phyloP scores from a whole-genome alignment of 1,140 invertebrate genomes.

The Meloidogyne floridensis region DNA sequence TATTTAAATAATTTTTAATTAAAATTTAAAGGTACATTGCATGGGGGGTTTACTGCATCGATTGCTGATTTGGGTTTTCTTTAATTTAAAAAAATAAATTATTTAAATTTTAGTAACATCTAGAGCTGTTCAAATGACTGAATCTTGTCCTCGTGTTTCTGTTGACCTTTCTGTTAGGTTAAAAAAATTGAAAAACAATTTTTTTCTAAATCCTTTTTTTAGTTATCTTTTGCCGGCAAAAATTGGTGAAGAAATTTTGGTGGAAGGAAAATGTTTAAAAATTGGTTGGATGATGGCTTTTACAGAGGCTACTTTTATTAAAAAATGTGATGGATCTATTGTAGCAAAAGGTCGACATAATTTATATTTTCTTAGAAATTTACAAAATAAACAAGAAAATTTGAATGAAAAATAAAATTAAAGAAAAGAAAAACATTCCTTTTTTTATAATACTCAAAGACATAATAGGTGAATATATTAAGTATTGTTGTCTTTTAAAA shows the following conservation, averaged over 20 bases:
- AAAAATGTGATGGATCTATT: conserved; percentile 36
- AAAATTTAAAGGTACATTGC: conserved; percentile 77
- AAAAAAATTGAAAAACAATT: conserved; percentile 6
- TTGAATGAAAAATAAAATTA: not conserved
- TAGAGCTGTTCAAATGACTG: conserved; percentile 74
- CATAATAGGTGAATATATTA: too few species aligned
- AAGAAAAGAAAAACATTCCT: not conserved
- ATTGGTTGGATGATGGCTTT: conserved; percentile 47
- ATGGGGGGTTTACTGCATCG: conserved; percentile 79
- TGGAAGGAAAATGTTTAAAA: conserved; percentile 48
- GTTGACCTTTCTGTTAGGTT: conserved; percentile 71
- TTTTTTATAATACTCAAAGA: not conserved
- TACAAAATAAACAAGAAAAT: not conserved
- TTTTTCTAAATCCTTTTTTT: not conserved
- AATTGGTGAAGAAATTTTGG: conserved; percentile 39
- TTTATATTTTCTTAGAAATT: conserved; percentile 30
- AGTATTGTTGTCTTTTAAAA: too few species aligned
- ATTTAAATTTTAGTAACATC: conserved; percentile 72
- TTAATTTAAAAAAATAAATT: not conserved
- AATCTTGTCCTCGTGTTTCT: conserved; percentile 74
- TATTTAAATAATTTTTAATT: conserved; percentile 72
- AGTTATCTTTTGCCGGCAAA: conserved; percentile 46
- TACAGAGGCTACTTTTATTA: conserved; percentile 43
- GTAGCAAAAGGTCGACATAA: conserved; percentile 53
- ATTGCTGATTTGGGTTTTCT: conserved; percentile 76